phyloP scores from a whole-genome alignment of 2,797 vertebrate genomes.

The Myotis pilosus region DNA sequence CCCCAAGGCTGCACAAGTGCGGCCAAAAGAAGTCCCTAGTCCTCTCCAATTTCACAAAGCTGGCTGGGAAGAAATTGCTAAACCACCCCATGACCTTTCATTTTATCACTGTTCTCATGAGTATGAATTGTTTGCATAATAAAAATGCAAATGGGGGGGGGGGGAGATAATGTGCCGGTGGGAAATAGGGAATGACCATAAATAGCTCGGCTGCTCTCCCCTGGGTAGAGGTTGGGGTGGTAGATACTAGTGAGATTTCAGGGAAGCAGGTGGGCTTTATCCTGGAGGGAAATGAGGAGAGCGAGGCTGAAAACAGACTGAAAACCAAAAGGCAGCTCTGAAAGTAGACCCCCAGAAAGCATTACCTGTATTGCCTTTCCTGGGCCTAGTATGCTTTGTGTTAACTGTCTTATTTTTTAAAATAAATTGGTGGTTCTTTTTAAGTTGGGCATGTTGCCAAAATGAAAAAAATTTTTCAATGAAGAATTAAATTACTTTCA shows the following conservation, averaged over 20 bases:
- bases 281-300: background rate
- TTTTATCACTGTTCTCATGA: background rate
- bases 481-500: background rate
- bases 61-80: background rate
- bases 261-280: slow-evolving; percentile 11
- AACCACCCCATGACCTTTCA: background rate
- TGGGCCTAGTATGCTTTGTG: background rate
- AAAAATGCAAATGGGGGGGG: slow-evolving; percentile 1
- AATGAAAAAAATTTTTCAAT: background rate
- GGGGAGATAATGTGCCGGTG: background rate
- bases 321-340: background rate
- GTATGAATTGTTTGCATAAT: background rate
- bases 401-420: background rate
- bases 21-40: background rate
- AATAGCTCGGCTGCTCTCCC: background rate
- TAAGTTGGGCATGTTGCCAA: background rate
- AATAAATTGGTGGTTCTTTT: background rate
- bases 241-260: background rate
- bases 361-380: background rate
- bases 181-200: background rate
- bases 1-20: background rate
- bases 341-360: background rate
- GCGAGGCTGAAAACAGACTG: background rate
- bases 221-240: background rate
- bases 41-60: background rate